phyloP scores from a whole-genome alignment of 1,140 invertebrate species.

The Araneus ventricosus region DNA sequence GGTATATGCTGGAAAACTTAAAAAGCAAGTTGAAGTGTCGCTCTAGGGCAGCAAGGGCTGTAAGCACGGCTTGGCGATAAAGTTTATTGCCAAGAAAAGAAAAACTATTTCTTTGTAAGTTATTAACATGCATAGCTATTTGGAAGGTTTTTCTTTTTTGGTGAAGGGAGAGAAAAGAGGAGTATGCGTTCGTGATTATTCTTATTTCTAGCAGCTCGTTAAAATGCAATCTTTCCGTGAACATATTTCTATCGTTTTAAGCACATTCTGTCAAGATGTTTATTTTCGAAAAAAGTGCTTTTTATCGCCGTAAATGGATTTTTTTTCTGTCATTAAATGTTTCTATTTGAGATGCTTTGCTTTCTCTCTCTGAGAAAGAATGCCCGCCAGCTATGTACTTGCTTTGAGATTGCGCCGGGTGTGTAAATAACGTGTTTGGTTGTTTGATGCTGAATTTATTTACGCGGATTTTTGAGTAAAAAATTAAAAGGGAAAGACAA shows the following conservation, averaged over 20 bases:
- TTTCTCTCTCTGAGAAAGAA: background rate
- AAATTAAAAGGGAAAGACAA: slow-evolving; percentile 7
- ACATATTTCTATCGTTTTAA: slow-evolving; percentile 63
- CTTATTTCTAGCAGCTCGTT: slow-evolving; percentile 52
- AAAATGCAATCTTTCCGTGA: slow-evolving; percentile 69
- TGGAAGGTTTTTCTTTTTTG: slow-evolving; percentile 32
- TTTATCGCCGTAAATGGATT: slow-evolving; percentile 43
- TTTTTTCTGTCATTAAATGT: slow-evolving; percentile 67
- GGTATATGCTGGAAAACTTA: background rate
- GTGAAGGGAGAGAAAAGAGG: background rate
- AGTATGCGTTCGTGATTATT: slow-evolving; percentile 39
- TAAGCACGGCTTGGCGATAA: slow-evolving; percentile 41
- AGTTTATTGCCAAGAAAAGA: slow-evolving; percentile 61
- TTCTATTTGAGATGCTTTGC: slow-evolving; percentile 23
- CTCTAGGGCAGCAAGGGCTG: background rate
- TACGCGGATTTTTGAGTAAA: background rate
- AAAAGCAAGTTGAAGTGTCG: slow-evolving; percentile 31
- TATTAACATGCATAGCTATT: slow-evolving; percentile 69
- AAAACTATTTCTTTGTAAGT: slow-evolving; percentile 51
- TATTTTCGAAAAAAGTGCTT: slow-evolving; percentile 33
- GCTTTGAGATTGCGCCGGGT: background rate
- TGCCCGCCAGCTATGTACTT: slow-evolving; percentile 1
- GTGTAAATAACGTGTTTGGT: slow-evolving; percentile 10
- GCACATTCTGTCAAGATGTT: slow-evolving; percentile 32
- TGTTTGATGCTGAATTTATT: slow-evolving; percentile 33